phyloP scores from a whole-genome alignment of 2,797 vertebrate genomes.

The Spatula versicolor region DNA sequence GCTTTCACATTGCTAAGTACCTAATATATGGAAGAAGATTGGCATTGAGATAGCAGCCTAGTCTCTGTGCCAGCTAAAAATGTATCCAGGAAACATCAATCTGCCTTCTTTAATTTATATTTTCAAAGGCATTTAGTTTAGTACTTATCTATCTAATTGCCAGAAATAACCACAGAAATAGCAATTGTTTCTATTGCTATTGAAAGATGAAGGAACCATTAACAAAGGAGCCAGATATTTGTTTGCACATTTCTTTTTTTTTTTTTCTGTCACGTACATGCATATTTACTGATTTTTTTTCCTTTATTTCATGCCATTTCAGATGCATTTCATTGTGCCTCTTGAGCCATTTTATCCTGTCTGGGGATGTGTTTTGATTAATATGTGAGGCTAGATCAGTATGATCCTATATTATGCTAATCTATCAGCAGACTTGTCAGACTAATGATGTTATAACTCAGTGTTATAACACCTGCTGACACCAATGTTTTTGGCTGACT shows the following conservation, averaged over 20 bases:
- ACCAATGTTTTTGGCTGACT: too few species aligned
- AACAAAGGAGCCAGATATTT: not conserved
- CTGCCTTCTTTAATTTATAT: not conserved
- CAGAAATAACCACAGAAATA: not conserved
- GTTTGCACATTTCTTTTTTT: fast-evolving
- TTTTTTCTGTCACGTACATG: not conserved
- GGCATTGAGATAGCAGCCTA: not conserved
- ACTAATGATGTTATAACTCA: not conserved
- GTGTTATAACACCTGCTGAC: not conserved
- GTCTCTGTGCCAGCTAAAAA: not conserved
- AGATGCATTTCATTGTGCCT: not conserved
- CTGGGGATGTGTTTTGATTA: not conserved
- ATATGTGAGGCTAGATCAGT: not conserved
- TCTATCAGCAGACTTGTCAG: not conserved
- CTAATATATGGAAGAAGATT: not conserved
- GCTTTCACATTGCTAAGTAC: not conserved
- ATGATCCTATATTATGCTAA: not conserved
- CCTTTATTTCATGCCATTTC: not conserved
- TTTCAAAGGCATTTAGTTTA: not conserved
- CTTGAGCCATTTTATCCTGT: not conserved
- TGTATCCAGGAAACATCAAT: not conserved
- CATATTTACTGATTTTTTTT: not conserved
- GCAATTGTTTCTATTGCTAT: not conserved
- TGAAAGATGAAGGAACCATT: not conserved
- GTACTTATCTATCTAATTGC: not conserved